Base-by-base conservation (phyloP, 2,888 invertebrate genomes). In the Psylliodes chrysocephalus region DNA sequence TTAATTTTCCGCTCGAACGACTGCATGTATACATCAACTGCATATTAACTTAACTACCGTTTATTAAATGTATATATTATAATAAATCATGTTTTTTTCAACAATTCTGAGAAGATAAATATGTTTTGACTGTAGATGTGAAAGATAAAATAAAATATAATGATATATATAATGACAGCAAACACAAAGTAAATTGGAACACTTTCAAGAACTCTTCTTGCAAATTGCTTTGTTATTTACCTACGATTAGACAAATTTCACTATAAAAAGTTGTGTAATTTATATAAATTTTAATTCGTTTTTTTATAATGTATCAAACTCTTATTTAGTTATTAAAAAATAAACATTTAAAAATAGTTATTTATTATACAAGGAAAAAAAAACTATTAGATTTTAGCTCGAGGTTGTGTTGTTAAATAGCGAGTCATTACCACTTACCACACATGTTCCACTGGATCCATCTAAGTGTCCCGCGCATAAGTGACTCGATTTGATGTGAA, bases 381-480 rank as follows among this genome's bases (percentile, higher is more conserved):
- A n/a, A n/a, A n/a, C n/a, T n/a, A n/a, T n/a, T n/a, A n/a, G n/a
- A n/a, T n/a, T n/a, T n/a, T n/a, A n/a, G n/a, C n/a, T n/a, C n/a
- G n/a, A n/a, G n/a, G n/a, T n/a, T n/a, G n/a, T n/a, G n/a, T n/a
- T n/a, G n/a, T n/a, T n/a, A n/a, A n/a, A n/a, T n/a, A n/a, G n/a
- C n/a, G n/a, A 30, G 6, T 3, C 30, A 35, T 35, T 14, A 42
- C 18, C 42, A 84, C 88, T 86, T 84, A 94, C 95, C 84, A 95
- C 94, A 82, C 95, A 95, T 46, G 95, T 94, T 49, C 95, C 95
- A 7, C 90, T 91, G 57, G 92, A 91, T 0, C 94, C 94, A 79
- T 94, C 93, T 5, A 91, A 87, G 72, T 93, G 91, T 0, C 95
- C 95, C 1, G 95, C 95, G 79, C 95, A 96, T 40, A 96, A 83